phyloP scores from a whole-genome alignment of 2,888 invertebrate genomes.

The Brassicogethes aeneus region DNA sequence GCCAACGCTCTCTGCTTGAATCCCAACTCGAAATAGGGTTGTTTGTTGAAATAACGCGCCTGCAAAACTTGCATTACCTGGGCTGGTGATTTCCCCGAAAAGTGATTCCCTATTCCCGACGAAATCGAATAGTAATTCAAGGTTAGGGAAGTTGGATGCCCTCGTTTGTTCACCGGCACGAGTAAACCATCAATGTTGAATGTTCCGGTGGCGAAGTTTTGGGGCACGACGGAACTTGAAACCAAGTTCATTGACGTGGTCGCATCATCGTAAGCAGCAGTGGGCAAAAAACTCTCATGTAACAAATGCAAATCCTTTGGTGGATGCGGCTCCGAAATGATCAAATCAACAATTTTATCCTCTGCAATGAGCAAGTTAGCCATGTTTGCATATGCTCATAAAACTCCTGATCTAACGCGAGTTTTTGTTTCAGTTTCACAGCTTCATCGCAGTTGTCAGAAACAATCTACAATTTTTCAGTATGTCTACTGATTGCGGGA shows the following conservation, averaged over 20 bases:
- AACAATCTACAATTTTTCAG: too few species aligned
- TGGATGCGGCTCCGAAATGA: constrained; percentile 1
- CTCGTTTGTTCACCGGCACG: constrained; percentile 3
- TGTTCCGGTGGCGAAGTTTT: constrained; percentile 4
- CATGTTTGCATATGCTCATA: too few species aligned
- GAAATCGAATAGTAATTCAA: neutral
- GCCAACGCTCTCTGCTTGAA: constrained; percentile 2
- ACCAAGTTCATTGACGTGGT: constrained; percentile 5
- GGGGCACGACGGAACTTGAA: neutral
- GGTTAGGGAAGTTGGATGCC: neutral
- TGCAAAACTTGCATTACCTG: constrained; percentile 5
- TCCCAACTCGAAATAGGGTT: constrained; percentile 5
- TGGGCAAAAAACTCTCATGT: constrained; percentile 3
- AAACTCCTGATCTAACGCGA: too few species aligned
- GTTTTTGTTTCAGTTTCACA: too few species aligned
- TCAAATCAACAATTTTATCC: constrained; percentile 1
- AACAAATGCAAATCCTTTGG: constrained; percentile 3
- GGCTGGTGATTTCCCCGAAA: neutral
- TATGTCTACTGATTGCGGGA: too few species aligned
- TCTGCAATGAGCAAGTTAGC: constrained; percentile 1
- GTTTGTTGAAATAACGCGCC: constrained; percentile 6
- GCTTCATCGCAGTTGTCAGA: too few species aligned
- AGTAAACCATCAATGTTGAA: neutral
- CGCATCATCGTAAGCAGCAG: constrained; percentile 2
- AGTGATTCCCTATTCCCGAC: constrained; percentile 1